Conservation (phyloP, 1,140 invertebrate species). For the Cotesia chilonis region DNA sequence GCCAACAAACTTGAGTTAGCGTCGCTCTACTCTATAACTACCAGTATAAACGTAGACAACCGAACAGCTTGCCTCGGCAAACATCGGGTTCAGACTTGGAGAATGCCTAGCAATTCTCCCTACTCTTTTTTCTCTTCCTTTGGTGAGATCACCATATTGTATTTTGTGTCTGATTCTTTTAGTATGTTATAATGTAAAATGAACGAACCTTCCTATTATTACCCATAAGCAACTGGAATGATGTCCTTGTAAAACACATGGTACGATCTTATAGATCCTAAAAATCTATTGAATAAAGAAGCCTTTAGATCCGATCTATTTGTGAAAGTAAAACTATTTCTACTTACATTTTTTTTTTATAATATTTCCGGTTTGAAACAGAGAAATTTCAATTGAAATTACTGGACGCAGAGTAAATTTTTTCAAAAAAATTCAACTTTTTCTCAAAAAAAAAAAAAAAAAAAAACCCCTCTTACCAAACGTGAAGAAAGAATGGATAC, state of each 20-base stretch:
- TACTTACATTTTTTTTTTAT: neutral
- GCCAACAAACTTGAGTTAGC: constrained; percentile 48
- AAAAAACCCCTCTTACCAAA: no score
- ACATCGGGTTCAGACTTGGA: constrained; percentile 45
- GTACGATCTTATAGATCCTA: neutral
- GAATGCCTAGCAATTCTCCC: constrained; percentile 33
- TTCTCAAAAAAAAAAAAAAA: no score
- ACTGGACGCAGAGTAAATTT: no score
- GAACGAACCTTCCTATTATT: no score
- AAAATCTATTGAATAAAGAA: neutral
- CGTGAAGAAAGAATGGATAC: no score
- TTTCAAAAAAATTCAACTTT: no score
- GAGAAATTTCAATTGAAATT: no score
- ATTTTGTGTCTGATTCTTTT: constrained; percentile 8
- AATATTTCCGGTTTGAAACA: neutral
- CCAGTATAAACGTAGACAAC: constrained; percentile 46
- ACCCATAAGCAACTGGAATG: neutral
- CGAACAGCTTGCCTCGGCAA: constrained; percentile 51
- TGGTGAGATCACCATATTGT: constrained; percentile 1
- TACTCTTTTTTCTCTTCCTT: neutral
- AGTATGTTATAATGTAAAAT: neutral
- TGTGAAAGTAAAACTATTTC: neutral
- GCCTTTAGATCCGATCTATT: neutral
- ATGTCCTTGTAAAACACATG: neutral
- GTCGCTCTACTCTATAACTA: constrained; percentile 36